phyloP scores from a whole-genome alignment of 2,797 vertebrate species.

The Tiaroga cobitis region DNA sequence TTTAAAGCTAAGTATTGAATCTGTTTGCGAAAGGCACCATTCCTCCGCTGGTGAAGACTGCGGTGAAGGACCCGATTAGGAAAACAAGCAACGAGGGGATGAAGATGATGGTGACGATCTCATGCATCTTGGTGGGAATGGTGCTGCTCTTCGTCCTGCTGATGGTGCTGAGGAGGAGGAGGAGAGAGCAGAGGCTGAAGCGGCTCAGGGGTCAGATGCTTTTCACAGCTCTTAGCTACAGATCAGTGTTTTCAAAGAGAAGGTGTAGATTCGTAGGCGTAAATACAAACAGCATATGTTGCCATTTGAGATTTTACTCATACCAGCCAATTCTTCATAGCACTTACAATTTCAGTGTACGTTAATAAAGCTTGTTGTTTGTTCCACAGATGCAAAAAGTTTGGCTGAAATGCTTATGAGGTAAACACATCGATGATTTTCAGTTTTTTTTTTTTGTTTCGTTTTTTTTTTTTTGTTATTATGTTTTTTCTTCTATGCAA shows the following conservation, averaged over 20 bases:
- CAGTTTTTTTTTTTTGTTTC: background rate
- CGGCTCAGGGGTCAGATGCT: constrained; percentile 89
- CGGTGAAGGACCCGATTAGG: constrained; percentile 86
- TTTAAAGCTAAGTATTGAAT: background rate
- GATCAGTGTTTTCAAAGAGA: constrained; percentile 20
- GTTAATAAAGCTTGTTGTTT: constrained; percentile 59
- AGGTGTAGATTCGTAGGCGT: constrained; percentile 21
- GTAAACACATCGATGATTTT: constrained; percentile 71
- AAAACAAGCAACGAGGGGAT: constrained; percentile 87
- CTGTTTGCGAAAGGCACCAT: constrained; percentile 86
- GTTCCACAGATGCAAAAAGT: constrained; percentile 93
- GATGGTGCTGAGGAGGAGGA: constrained; percentile 88
- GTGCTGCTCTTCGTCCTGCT: constrained; percentile 89
- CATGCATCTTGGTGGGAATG: constrained; percentile 92
- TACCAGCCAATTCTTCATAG: background rate
- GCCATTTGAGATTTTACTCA: background rate
- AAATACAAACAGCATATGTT: constrained; percentile 21
- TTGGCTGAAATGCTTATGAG: constrained; percentile 99
- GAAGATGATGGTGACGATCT: constrained; percentile 98
- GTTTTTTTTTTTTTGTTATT: background rate
- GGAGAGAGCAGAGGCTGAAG: constrained; percentile 95
- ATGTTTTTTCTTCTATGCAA: background rate
- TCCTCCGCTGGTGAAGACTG: constrained; percentile 91
- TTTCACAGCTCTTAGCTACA: background rate
- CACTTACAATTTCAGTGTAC: background rate